Percentiles rank a stretch among this genome's conserved stretches.
Evolutionary conservation across 2,113 vertebrate species (phyloP).

Genomic region (Aptenodytes forsteri): DNA sequence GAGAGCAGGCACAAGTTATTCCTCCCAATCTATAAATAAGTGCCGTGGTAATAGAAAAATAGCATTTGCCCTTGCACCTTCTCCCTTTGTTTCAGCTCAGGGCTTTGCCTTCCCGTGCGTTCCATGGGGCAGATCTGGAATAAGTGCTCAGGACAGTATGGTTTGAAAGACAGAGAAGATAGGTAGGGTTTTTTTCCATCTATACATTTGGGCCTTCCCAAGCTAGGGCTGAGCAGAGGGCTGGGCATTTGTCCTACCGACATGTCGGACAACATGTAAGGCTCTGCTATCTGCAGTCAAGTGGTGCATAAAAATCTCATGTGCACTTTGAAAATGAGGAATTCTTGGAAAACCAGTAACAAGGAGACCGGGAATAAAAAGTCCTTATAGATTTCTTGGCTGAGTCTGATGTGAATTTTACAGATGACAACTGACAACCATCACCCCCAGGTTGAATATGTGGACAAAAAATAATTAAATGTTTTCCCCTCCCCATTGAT

Average conservation of each 20-base stretch:
- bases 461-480: not conserved
- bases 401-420: not conserved
- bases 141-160: not conserved
- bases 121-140: not conserved
- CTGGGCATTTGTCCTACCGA: not conserved
- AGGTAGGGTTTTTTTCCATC: rapidly evolving
- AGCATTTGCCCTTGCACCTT: not conserved
- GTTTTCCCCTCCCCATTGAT: not conserved
- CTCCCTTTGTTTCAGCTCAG: not conserved
- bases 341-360: not conserved
- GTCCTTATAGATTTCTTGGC: not conserved
- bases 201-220: not conserved
- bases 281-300: not conserved
- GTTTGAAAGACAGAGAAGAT: not conserved
- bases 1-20: not conserved
- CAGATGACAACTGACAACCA: not conserved
- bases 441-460: not conserved
- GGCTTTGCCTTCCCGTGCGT: not conserved
- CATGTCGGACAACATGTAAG: not conserved
- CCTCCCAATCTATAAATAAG: not conserved
- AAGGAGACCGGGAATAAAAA: not conserved
- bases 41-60: not conserved
- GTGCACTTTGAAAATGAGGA: not conserved
- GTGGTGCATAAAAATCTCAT: not conserved
- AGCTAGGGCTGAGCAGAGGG: not conserved